These are phyloP conservation scores for Nebria brevicollis DNA, from an alignment of 2,888 invertebrate genomes.

Conservation along the genomic window DNA sequence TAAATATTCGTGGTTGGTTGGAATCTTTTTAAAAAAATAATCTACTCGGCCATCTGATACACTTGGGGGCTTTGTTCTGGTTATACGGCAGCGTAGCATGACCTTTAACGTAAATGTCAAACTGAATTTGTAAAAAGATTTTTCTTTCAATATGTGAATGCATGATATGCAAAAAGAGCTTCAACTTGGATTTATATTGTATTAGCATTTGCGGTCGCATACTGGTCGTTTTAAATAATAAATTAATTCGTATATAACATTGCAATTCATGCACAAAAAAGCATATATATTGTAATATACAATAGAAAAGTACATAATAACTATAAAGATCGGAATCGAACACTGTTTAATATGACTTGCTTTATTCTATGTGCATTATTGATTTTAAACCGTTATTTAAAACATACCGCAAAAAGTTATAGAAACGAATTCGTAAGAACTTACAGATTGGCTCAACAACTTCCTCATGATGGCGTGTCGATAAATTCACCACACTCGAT, in stretches of 20 bases:
- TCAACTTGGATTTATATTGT: background rate
- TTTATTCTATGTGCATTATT: constrained; percentile 17
- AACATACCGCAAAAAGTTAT: constrained; percentile 7
- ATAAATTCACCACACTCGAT: constrained; percentile 10
- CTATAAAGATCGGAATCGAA: background rate
- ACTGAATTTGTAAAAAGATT: constrained; percentile 26
- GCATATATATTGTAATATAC: background rate
- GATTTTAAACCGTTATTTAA: constrained; percentile 29
- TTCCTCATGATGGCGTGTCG: constrained; percentile 22
- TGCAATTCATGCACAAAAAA: background rate
- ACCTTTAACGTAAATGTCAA: constrained; percentile 14
- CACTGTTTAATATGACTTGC: constrained; percentile 18
- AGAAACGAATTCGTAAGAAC: constrained; percentile 13
- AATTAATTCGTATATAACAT: background rate
- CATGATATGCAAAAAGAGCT: constrained; percentile 17
- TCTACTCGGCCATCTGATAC: background rate
- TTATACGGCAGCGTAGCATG: constrained; percentile 17
- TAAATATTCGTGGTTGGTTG: background rate
- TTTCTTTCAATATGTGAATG: constrained; percentile 29
- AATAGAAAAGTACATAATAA: background rate
- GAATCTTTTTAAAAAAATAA: background rate
- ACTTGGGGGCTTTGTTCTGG: constrained; percentile 15
- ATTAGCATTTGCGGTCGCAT: background rate
- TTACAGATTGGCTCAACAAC: constrained; percentile 7
- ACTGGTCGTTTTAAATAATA: background rate